Evolutionary conservation across 2,113 vertebrate species (phyloP).

Genomic region (Alligator sinensis): DNA sequence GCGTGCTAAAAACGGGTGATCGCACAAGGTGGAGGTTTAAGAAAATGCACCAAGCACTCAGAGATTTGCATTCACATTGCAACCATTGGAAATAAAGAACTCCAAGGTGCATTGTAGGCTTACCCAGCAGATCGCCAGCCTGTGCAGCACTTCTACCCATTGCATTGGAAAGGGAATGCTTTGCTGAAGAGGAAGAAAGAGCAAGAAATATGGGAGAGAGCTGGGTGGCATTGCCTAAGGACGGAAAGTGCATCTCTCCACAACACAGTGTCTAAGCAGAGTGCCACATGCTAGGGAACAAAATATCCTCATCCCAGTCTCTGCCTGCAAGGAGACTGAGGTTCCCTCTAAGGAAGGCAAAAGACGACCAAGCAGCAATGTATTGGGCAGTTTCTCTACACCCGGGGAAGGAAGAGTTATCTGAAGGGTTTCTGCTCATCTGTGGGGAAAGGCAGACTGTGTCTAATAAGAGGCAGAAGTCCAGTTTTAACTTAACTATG

Average conservation of each 20-base stretch:
- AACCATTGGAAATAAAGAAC: background rate
- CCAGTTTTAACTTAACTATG: background rate
- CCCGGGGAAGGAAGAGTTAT: background rate
- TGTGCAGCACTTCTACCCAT: background rate
- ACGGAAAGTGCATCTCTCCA: background rate
- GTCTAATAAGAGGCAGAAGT: background rate
- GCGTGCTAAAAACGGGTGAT: background rate
- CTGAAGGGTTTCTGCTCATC: background rate
- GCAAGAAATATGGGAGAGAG: too few relatives aligned
- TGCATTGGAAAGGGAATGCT: background rate
- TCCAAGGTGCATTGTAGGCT: background rate
- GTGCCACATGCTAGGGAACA: background rate
- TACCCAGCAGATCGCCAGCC: background rate
- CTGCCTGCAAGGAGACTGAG: background rate
- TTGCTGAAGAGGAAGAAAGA: background rate
- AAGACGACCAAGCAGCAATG: background rate
- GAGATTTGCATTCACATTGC: background rate
- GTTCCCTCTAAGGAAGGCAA: background rate
- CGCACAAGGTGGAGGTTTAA: background rate
- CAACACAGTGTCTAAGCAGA: background rate
- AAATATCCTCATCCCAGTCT: background rate
- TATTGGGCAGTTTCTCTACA: background rate
- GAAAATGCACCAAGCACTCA: background rate
- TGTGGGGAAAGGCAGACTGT: background rate
- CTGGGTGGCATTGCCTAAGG: background rate